Conservation (phyloP, 64 coral and sea anemone genomes). For the Stichodactyla mertensii region DNA sequence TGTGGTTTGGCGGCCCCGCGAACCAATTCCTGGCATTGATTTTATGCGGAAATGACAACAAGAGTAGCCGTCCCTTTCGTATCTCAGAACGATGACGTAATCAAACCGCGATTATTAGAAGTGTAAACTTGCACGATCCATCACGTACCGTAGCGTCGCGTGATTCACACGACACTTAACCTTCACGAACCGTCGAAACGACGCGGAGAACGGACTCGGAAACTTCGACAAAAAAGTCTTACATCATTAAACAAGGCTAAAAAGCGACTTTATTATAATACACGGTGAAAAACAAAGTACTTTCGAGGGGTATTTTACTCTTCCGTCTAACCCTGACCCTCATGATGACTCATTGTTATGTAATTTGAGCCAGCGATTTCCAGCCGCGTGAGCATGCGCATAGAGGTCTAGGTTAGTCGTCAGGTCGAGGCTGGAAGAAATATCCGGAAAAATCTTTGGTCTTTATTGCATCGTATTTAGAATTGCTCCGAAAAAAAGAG, state of each 20-base stretch:
- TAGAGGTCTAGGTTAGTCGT: not conserved
- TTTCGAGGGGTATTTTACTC: not conserved
- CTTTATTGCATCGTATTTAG: constrained; percentile 42
- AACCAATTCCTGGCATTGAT: constrained; percentile 22
- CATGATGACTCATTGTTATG: constrained; percentile 98
- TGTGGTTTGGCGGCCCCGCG: constrained; percentile 5
- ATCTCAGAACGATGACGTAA: constrained; percentile 50
- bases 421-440: constrained; percentile 46
- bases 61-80: constrained; percentile 32
- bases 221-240: not conserved
- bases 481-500: constrained; percentile 17
- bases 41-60: constrained; percentile 35
- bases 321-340: constrained; percentile 62
- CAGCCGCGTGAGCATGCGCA: constrained; percentile 56
- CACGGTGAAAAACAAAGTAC: not conserved
- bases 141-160: constrained; percentile 46
- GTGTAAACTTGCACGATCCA: constrained; percentile 64
- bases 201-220: not conserved
- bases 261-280: not conserved
- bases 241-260: not conserved
- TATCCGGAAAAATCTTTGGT: constrained; percentile 55
- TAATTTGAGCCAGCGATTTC: constrained; percentile 83
- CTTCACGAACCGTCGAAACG: not conserved
- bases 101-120: constrained; percentile 30
- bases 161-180: constrained; percentile 35